phyloP scores from a whole-genome alignment of 2,797 vertebrate species.

The Molothrus ater region DNA sequence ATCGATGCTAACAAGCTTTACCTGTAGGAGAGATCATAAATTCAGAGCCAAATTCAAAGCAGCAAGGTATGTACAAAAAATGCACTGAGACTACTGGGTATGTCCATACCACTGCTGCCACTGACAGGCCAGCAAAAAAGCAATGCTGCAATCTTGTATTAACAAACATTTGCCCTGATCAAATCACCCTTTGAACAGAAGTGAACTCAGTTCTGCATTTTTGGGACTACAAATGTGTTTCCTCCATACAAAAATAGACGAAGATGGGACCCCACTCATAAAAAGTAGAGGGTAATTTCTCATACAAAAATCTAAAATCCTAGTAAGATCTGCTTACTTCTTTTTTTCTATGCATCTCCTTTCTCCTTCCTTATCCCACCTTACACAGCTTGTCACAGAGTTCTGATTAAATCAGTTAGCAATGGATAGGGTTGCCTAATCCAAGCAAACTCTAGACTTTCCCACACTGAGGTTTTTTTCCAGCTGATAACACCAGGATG shows the following conservation, averaged over 20 bases:
- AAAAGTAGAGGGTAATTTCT: neutral
- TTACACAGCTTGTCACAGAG: neutral
- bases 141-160: neutral
- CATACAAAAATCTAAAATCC: neutral
- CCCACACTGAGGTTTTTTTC: neutral
- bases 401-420: slow-evolving; percentile 2
- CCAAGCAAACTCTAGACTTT: slow-evolving; percentile 4
- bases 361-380: neutral
- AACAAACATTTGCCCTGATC: neutral
- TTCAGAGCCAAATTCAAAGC: neutral
- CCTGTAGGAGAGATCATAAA: slow-evolving; percentile 75
- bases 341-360: neutral
- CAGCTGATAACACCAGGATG: slow-evolving; percentile 20
- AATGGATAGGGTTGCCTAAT: slow-evolving; percentile 39
- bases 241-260: neutral
- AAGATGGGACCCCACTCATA: neutral
- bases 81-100: neutral
- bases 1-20: slow-evolving; percentile 95
- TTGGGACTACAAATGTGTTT: neutral
- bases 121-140: neutral
- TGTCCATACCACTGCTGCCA: neutral
- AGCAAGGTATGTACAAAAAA: neutral
- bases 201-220: neutral
- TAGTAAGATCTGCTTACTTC: neutral
- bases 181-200: neutral